These are phyloP conservation scores for Solenodon paradoxus DNA, from an alignment of 2,113 vertebrate species.

Conservation along the genomic window DNA sequence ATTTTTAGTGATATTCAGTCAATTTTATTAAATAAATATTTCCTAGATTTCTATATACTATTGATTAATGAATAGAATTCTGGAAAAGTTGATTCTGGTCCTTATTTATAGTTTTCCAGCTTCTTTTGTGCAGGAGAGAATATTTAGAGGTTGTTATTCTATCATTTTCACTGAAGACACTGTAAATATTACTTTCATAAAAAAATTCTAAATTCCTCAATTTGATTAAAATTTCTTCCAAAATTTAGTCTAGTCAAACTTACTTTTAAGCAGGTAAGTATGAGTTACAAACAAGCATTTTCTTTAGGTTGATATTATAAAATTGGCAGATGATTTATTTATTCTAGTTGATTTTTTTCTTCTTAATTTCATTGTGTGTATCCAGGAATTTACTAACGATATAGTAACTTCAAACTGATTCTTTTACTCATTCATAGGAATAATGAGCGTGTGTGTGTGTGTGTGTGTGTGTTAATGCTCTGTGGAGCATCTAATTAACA, in stretches of 20 bases:
- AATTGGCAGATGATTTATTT: not conserved
- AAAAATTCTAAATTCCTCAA: not conserved
- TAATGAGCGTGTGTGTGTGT: not conserved
- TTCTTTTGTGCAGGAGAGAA: not conserved
- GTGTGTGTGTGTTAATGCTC: not conserved
- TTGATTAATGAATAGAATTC: not conserved
- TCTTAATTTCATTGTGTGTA: not conserved
- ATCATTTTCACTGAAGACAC: not conserved
- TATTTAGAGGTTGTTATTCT: not conserved
- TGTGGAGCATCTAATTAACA: not conserved
- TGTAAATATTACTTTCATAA: not conserved
- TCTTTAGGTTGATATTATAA: not conserved
- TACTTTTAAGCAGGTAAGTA: not conserved
- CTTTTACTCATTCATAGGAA: not conserved
- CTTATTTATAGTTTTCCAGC: not conserved
- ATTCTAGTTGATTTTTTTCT: not conserved
- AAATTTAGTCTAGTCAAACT: not conserved
- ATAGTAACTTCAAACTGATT: slow-evolving; percentile 18
- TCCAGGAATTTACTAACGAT: not conserved
- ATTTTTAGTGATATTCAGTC: not conserved
- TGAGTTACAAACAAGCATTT: not conserved
- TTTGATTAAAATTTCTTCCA: not conserved
- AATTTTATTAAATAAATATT: too few species aligned
- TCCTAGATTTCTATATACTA: too few species aligned
- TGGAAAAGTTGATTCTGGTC: too few species aligned